These are phyloP conservation scores for Turritopsis rubra DNA, from an alignment of 30 jellyfish, hydroid and myxozoan genomes.

Conservation along the genomic window DNA sequence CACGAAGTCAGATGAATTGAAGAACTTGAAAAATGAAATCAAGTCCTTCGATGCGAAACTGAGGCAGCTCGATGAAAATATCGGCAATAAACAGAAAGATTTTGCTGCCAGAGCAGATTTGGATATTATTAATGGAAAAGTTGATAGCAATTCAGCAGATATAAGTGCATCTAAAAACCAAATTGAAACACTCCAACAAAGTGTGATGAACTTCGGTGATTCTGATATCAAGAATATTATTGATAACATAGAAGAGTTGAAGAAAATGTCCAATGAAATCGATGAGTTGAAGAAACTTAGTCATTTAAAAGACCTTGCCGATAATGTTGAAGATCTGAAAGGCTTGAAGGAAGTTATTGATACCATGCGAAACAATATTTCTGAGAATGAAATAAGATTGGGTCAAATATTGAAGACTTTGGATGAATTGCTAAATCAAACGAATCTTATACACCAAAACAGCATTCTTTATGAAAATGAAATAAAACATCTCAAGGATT, in stretches of 20 bases:
- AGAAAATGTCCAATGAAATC: conserved; percentile 16
- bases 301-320: conserved; percentile 19
- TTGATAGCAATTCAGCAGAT: not conserved
- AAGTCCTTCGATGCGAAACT: not conserved
- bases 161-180: not conserved
- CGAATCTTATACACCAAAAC: not conserved
- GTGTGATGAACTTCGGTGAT: not conserved
- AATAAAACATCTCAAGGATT: not conserved
- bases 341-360: not conserved
- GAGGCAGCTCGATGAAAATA: not conserved
- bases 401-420: not conserved
- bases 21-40: not conserved
- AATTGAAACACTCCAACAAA: conserved; percentile 4
- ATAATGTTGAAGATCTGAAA: conserved; percentile 13
- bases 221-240: conserved; percentile 9
- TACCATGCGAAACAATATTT: not conserved
- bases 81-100: not conserved
- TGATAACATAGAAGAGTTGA: conserved; percentile 10
- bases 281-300: conserved; percentile 16
- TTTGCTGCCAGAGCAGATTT: not conserved
- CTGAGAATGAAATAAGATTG: not conserved
- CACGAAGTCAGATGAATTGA: not conserved
- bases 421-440: not conserved
- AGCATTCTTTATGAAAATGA: not conserved
- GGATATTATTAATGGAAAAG: not conserved